Base-by-base conservation (phyloP, 2,113 vertebrate genomes). In the Ceyx melanurus region DNA sequence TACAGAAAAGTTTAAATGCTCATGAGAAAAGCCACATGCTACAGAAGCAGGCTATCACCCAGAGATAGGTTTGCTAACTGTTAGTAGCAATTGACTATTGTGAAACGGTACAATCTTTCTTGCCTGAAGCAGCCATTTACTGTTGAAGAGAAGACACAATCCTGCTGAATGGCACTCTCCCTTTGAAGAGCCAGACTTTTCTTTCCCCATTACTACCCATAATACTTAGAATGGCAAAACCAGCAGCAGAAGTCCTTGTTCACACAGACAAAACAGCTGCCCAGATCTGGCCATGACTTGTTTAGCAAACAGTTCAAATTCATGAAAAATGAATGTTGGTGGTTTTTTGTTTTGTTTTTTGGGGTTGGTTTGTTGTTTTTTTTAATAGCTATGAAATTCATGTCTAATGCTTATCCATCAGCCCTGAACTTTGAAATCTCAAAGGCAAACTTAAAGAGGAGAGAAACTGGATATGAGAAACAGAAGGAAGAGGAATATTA, bases 141-240 rank as follows among this genome's bases (percentile, higher is more conserved):
- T 76, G 26, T 40, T 75, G 60, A 7, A 58, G 19, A 87, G 22
- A 65, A 87, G 53, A 75, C 35, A 67, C 48, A 84, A 77, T 53
- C 73, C 50, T 45, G 48, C 66, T 37, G 60, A 80, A 74, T 37
- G 48, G 56, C 72, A 51, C 77, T 60, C 53, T 95, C 58, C 51
- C 71, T 82, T 82, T 70, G 71, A 77, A 93, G 86, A 83, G 31
- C 11, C 85, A 88, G 60, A 35, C 23, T 71, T 91, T 70, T 70
- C 48, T 66, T 91, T 70, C 50, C 35, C 50, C n/a, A 6, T 62
- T 80, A 54, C 20, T 40, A 45, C 7, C 21, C 9, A 71, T 31
- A 80, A 70, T 51, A 66, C 43, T 87, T 81, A 77, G 85, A 91
- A 68, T 29, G 73, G 37, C 70, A 84, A 95, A 89, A 84, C 22